phyloP scores from a whole-genome alignment of 1,140 invertebrate genomes.

The Caligus rogercresseyi region DNA sequence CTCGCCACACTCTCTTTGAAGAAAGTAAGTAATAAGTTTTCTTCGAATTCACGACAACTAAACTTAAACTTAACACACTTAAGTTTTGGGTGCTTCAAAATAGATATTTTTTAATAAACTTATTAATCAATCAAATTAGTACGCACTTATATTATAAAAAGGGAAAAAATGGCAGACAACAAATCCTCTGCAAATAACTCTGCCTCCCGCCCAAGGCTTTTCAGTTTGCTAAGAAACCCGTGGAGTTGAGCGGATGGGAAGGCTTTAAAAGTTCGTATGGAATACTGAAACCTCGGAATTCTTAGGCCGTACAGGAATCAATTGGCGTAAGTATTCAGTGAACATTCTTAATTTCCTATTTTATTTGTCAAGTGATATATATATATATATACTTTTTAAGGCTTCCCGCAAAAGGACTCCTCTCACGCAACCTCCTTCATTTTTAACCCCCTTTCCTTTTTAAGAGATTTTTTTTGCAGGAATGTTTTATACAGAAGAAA shows the following conservation, averaged over 20 bases:
- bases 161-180: neutral
- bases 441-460: too few species aligned
- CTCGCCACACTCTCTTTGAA: too few species aligned
- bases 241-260: conserved; percentile 44
- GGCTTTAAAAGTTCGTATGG: conserved; percentile 63
- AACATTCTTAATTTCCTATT: neutral
- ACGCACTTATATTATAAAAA: neutral
- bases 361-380: neutral
- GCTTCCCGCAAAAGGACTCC: too few species aligned
- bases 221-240: conserved; percentile 19
- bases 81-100: neutral
- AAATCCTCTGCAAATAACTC: neutral
- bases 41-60: too few species aligned
- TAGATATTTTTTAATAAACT: neutral
- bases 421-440: too few species aligned
- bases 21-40: too few species aligned
- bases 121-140: neutral
- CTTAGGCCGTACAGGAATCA: conserved; percentile 60
- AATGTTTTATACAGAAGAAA: too few species aligned
- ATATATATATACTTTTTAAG: too few species aligned
- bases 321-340: conserved; percentile 19
- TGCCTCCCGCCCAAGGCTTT: neutral
- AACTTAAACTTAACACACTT: too few species aligned
- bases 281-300: conserved; percentile 72
- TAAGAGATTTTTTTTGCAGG: too few species aligned